A percentile compares a stretch with the other conserved stretches of the same genome.
These are phyloP conservation scores for Huso huso DNA, from an alignment of 2,797 vertebrate species.

Conservation along the genomic window DNA sequence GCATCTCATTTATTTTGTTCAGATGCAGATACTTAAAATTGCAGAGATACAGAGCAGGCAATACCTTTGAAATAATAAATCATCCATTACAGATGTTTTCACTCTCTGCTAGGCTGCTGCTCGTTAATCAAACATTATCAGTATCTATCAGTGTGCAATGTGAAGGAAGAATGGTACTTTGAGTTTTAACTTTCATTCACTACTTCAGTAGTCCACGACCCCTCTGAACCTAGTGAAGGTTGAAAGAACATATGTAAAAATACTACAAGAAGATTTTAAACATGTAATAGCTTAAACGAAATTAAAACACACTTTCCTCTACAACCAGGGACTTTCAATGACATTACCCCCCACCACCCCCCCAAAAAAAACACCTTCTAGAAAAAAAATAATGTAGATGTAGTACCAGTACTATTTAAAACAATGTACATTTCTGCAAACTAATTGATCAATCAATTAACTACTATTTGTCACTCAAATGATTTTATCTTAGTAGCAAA, in stretches of 20 bases:
- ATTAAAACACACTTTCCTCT: conserved; percentile 22
- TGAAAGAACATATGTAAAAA: conserved; percentile 30
- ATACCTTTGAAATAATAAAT: conserved; percentile 79
- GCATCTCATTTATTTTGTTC: conserved; percentile 75
- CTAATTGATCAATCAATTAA: too few species aligned
- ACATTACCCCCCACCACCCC: conserved; percentile 29
- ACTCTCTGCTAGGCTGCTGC: conserved; percentile 52
- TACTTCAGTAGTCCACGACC: conserved; percentile 48
- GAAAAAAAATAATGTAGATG: too few species aligned
- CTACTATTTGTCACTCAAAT: too few species aligned
- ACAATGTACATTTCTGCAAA: background rate
- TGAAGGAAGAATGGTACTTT: conserved; percentile 50
- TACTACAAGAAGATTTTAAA: conserved; percentile 45
- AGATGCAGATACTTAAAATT: conserved; percentile 62
- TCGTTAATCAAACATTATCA: conserved; percentile 84
- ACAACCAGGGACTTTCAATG: conserved; percentile 38
- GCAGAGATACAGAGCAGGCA: conserved; percentile 57
- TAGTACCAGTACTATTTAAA: too few species aligned
- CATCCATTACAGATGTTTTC: conserved; percentile 67
- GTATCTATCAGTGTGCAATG: conserved; percentile 54
- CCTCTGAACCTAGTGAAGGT: conserved; percentile 32
- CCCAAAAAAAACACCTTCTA: background rate
- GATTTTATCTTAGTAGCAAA: too few species aligned
- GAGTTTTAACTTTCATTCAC: conserved; percentile 59
- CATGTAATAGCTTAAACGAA: conserved; percentile 39